phyloP scores from a whole-genome alignment of 2,888 invertebrate species.

The Gerris lacustris region DNA sequence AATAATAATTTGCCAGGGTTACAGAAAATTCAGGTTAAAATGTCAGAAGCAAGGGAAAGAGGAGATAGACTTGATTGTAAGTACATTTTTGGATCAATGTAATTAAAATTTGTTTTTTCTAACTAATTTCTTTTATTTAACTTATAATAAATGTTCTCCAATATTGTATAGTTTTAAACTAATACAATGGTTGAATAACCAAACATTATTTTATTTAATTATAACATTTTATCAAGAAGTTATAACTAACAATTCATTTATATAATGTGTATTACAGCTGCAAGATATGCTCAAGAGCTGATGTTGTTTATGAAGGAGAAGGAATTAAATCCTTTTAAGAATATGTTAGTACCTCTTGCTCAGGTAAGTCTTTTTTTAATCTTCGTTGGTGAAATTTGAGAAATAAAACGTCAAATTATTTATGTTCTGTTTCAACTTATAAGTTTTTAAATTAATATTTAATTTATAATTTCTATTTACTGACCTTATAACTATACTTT shows the following conservation, averaged over 20 bases:
- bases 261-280: constrained; percentile 39
- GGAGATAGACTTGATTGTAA: constrained; percentile 64
- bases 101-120: background rate
- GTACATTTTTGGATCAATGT: constrained; percentile 8
- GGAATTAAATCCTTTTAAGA: constrained; percentile 65
- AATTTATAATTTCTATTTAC: background rate
- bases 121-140: too few species aligned
- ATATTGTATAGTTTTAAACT: too few species aligned
- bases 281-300: constrained; percentile 64
- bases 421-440: constrained; percentile 13
- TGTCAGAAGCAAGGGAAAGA: constrained; percentile 73
- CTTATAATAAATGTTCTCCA: too few species aligned
- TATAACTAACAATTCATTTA: too few species aligned
- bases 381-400: background rate
- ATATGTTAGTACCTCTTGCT: constrained; percentile 59
- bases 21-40: constrained; percentile 54
- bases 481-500: background rate
- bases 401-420: constrained; percentile 5
- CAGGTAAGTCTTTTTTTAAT: constrained; percentile 45
- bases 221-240: too few species aligned
- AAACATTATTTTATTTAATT: too few species aligned
- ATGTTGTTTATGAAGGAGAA: constrained; percentile 70
- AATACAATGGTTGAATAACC: too few species aligned
- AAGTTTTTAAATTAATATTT: background rate
- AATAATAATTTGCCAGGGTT: constrained; percentile 77